Evolutionary conservation across 2,797 vertebrate genomes (phyloP), one percentile per base, ranked within the genome.

Genomic region (Sebastes taczanowskii): DNA sequence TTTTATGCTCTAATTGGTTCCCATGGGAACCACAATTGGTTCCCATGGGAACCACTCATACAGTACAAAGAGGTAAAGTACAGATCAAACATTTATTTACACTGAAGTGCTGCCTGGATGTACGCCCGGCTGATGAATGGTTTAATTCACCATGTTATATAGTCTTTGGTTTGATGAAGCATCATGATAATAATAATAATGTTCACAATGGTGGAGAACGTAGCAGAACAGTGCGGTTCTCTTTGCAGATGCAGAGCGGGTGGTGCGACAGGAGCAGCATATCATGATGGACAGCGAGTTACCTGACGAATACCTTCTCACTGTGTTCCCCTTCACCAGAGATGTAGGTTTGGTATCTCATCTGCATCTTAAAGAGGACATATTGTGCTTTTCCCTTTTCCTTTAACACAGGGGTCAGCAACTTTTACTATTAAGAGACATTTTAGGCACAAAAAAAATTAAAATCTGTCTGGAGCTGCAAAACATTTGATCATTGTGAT

Each of bases 201-300:
- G 53, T 27, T 59, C 42, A 76, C 25, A 46, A 18, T 68, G 20
- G 6, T 38, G 4, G 71, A 78, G 67, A 63, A 8, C 27, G n/a
- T 1, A n/a, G 34, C 52, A 49, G 25, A 70, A 46, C 60, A 22
- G 7, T 69, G 0, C 7, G 0, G 56, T 68, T 49, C 60, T 74
- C 86, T 27, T 87, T 71, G 32, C 90, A 93, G 94, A 94, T 87
- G 93, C 91, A 7, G 85, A 61, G 32, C 84, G n/a, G 34, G 93
- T 90, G 67, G 60, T 84, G 77, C 27, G 0, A 3, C 74, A 87
- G 74, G 52, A 81, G 38, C 49, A 61, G 1, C 92, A 94, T 2
- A 18, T 88, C 29, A 74, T 94, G 89, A 56, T 2, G 9, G 92
- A 93, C 13, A 1, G 22, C 1, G 53, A 84, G 81, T 89, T 95